Percentiles rank a stretch among this genome's conserved stretches.
Evolutionary conservation across 2,113 vertebrate genomes (phyloP).

Genomic region (Dasyornis broadbenti): DNA sequence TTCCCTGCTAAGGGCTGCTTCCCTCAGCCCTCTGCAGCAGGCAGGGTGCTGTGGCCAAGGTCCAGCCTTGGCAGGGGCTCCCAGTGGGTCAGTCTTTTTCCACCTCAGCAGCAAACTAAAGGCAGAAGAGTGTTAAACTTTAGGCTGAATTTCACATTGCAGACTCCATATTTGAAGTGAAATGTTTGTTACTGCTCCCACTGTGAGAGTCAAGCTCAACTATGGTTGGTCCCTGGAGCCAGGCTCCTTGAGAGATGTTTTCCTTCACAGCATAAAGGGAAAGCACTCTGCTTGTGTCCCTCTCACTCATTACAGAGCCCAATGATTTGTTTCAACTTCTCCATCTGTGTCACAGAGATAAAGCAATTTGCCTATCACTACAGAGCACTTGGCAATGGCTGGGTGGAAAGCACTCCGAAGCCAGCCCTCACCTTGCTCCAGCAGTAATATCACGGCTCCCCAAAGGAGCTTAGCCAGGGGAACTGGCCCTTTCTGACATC

Average conservation of each 20-base stretch:
- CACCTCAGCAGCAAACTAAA: neutral
- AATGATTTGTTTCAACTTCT: constrained; percentile 37
- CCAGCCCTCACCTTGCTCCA: constrained; percentile 11
- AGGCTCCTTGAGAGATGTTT: neutral
- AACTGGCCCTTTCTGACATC: neutral
- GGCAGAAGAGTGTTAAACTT: neutral
- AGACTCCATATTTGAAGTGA: neutral
- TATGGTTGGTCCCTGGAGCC: neutral
- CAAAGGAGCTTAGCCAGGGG: neutral
- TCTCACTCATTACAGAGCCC: neutral
- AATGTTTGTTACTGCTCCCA: neutral
- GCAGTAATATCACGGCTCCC: neutral
- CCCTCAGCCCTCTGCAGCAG: neutral
- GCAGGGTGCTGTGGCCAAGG: fast-evolving
- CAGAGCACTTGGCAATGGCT: neutral
- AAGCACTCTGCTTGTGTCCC: neutral
- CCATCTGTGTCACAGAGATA: constrained; percentile 47
- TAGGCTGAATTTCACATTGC: neutral
- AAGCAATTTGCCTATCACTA: constrained; percentile 32
- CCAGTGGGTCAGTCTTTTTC: neutral
- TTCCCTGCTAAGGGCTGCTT: neutral
- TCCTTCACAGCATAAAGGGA: neutral
- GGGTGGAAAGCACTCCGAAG: neutral
- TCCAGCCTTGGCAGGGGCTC: neutral
- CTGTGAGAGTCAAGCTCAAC: neutral